A percentile compares a stretch with the other conserved stretches of the same genome.
Conservation (phyloP, 2,888 invertebrate species). For the Tortrix viridana region DNA sequence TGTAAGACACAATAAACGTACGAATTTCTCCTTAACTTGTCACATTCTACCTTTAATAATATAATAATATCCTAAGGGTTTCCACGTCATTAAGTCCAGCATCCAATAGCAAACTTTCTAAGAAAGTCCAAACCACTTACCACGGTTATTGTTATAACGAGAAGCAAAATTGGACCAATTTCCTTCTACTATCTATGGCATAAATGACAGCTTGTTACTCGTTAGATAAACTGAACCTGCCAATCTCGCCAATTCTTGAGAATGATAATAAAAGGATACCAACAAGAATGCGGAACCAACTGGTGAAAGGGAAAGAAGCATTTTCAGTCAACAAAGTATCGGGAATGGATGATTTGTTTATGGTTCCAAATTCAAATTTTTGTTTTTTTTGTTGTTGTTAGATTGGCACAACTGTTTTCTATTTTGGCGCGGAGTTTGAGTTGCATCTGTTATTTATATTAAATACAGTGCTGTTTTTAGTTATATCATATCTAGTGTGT, state of each 20-base stretch:
- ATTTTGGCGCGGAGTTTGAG: no score
- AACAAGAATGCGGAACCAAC: slow-evolving; percentile 4
- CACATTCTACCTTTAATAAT: neutral
- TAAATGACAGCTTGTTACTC: slow-evolving; percentile 28
- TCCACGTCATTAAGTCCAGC: slow-evolving; percentile 28
- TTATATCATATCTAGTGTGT: no score
- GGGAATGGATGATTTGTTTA: no score
- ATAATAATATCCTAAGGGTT: slow-evolving; percentile 17
- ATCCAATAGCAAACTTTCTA: slow-evolving; percentile 21
- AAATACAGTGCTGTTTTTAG: no score
- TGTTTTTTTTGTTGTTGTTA: no score
- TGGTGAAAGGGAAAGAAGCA: neutral
- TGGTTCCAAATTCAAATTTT: no score
- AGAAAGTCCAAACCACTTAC: slow-evolving; percentile 32
- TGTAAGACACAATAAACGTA: no score
- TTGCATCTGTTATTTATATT: no score
- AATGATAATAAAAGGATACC: slow-evolving; percentile 18
- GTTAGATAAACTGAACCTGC: slow-evolving; percentile 13
- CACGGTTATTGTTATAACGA: slow-evolving; percentile 23
- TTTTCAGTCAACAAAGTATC: no score
- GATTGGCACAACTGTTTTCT: no score
- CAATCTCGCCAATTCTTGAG: slow-evolving; percentile 14
- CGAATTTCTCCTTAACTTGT: no score
- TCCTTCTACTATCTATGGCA: slow-evolving; percentile 5
- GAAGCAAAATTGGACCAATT: slow-evolving; percentile 28